phyloP scores from a whole-genome alignment of 2,888 invertebrate species.

The Agonopterix subpropinquella region DNA sequence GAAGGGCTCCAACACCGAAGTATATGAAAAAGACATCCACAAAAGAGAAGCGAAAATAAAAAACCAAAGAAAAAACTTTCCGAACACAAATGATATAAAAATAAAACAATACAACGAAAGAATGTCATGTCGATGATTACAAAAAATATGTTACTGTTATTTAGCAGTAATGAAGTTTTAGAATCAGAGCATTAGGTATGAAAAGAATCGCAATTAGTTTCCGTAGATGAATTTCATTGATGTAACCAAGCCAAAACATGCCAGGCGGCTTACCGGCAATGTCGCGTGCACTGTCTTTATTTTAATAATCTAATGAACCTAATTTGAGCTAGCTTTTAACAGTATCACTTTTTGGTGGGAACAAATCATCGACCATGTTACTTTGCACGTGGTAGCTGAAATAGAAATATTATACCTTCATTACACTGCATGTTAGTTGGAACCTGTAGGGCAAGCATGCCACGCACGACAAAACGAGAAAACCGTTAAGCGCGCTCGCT shows the following conservation, averaged over 20 bases:
- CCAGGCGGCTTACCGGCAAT: slow-evolving; percentile 64
- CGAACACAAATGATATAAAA: slow-evolving; percentile 16
- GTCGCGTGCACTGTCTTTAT: slow-evolving; percentile 32
- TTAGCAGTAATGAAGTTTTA: slow-evolving; percentile 17
- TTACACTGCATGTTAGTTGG: slow-evolving; percentile 35
- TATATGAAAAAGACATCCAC: slow-evolving; percentile 9
- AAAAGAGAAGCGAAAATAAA: neutral
- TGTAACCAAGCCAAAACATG: slow-evolving; percentile 55
- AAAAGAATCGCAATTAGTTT: slow-evolving; percentile 11
- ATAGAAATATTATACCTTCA: slow-evolving; percentile 73
- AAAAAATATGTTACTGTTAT: slow-evolving; percentile 26
- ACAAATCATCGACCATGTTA: slow-evolving; percentile 94
- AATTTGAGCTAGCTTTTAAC: slow-evolving; percentile 47
- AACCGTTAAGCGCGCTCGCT: too few relatives aligned
- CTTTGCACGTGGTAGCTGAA: slow-evolving; percentile 95
- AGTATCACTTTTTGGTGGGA: slow-evolving; percentile 79
- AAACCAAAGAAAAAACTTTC: slow-evolving; percentile 6
- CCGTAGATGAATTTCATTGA: slow-evolving; percentile 26
- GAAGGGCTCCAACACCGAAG: slow-evolving; percentile 1
- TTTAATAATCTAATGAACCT: slow-evolving; percentile 24
- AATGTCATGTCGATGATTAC: slow-evolving; percentile 65
- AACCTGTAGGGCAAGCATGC: slow-evolving; percentile 14
- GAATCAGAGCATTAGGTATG: slow-evolving; percentile 9
- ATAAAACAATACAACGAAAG: slow-evolving; percentile 17
- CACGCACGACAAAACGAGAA: too few relatives aligned